Percentiles rank a stretch among this genome's conserved stretches.
phyloP scores from a whole-genome alignment of 2,113 vertebrate genomes.

The Elachura formosa region DNA sequence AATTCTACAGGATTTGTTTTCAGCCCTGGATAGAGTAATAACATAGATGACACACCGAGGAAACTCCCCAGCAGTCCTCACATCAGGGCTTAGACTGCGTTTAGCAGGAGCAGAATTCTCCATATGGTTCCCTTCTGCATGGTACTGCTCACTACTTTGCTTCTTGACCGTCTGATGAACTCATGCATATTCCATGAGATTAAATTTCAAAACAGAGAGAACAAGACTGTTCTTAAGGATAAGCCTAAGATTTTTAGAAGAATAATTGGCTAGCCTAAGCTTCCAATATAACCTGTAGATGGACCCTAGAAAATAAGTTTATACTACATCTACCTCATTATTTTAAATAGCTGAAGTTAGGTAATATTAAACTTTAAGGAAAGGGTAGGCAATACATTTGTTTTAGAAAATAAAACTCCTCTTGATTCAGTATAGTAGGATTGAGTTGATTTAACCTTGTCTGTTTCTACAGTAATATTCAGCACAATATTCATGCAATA shows the following conservation, averaged over 20 bases:
- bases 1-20: background rate
- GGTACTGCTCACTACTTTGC: background rate
- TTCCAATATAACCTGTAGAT: background rate
- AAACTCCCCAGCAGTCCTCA: background rate
- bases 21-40: background rate
- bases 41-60: fast-evolving
- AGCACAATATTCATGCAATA: background rate
- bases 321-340: background rate
- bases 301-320: background rate
- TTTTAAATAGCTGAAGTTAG: background rate
- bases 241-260: background rate
- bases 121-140: background rate
- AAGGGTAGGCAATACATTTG: fast-evolving
- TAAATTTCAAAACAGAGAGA: background rate
- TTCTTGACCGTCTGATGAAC: background rate
- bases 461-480: background rate
- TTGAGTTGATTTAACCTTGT: background rate
- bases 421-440: background rate
- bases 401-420: background rate
- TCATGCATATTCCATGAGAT: background rate
- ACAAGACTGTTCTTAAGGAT: background rate
- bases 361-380: background rate
- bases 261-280: background rate
- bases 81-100: background rate
- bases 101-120: background rate